Conservation (phyloP, 2,797 vertebrate species). For the Poeciliopsis turneri region DNA sequence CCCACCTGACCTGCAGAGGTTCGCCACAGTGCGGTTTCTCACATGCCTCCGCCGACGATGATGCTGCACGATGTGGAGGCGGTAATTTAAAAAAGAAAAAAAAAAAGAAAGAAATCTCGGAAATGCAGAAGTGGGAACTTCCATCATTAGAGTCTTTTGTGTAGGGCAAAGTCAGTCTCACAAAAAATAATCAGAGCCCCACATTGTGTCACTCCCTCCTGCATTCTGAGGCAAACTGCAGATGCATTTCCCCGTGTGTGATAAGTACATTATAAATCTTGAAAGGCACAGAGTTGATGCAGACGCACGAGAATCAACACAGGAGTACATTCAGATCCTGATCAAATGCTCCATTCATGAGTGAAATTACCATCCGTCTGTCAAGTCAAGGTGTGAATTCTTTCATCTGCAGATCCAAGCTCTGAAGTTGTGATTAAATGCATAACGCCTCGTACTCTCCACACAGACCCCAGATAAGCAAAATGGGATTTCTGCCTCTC, state of each 20-base stretch:
- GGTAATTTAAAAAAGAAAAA: slow-evolving; percentile 25
- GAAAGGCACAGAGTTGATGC: slow-evolving; percentile 65
- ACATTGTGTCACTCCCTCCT: slow-evolving; percentile 54
- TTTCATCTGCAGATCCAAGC: slow-evolving; percentile 74
- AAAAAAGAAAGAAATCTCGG: slow-evolving; percentile 6
- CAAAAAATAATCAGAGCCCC: slow-evolving; percentile 56
- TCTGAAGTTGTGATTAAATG: slow-evolving; percentile 77
- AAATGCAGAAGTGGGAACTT: slow-evolving; percentile 56
- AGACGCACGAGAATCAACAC: slow-evolving; percentile 69
- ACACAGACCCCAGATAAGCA: slow-evolving; percentile 58
- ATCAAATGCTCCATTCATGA: slow-evolving; percentile 84
- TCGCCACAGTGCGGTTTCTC: slow-evolving; percentile 5
- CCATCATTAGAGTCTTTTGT: slow-evolving; percentile 39
- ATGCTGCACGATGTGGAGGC: background rate
- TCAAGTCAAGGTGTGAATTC: slow-evolving; percentile 79
- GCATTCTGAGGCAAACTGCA: slow-evolving; percentile 49
- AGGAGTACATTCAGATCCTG: slow-evolving; percentile 76
- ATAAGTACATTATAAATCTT: slow-evolving; percentile 70
- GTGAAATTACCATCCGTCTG: slow-evolving; percentile 81
- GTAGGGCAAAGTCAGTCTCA: slow-evolving; percentile 47
- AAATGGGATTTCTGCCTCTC: slow-evolving; percentile 49
- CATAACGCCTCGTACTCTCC: slow-evolving; percentile 67
- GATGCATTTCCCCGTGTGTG: slow-evolving; percentile 64
- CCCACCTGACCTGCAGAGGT: slow-evolving; percentile 36
- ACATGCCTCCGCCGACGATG: slow-evolving; percentile 12